Percentiles rank a stretch among this genome's conserved stretches.
phyloP scores from a whole-genome alignment of 2,888 invertebrate species.

The Helobdella robusta region DNA sequence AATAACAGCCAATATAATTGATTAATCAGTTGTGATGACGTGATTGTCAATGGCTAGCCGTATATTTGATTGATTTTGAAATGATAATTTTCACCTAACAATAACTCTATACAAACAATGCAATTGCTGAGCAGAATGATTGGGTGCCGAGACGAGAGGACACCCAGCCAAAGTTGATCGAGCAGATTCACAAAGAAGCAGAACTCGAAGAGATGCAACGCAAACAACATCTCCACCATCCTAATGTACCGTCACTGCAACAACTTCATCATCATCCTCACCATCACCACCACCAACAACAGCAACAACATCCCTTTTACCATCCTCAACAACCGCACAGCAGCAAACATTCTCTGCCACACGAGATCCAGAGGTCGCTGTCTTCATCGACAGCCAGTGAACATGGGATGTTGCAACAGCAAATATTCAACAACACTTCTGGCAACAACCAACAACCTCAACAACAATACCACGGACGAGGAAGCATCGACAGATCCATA shows the following conservation, averaged over 20 bases:
- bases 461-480: slow-evolving; percentile 9
- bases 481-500: background rate
- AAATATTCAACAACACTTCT: background rate
- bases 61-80: too few species aligned
- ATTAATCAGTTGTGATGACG: too few species aligned
- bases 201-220: slow-evolving; percentile 58
- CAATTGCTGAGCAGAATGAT: slow-evolving; percentile 59
- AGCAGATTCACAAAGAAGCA: slow-evolving; percentile 81
- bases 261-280: slow-evolving; percentile 3
- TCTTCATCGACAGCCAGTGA: background rate
- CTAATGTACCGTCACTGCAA: background rate
- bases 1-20: too few species aligned
- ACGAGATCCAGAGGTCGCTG: slow-evolving; percentile 10
- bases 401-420: background rate
- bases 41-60: too few species aligned
- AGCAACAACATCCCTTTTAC: background rate
- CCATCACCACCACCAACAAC: slow-evolving; percentile 5
- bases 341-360: too few species aligned
- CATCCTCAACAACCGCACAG: too few species aligned
- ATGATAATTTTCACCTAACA: too few species aligned
- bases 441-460: slow-evolving; percentile 1
- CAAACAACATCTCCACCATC: background rate
- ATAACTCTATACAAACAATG: too few species aligned
- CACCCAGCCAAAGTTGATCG: slow-evolving; percentile 82
- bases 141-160: slow-evolving; percentile 81